Evolutionary conservation across 2,113 vertebrate genomes (phyloP), one percentile per base, ranked within the genome.

Genomic region (Dipodomys stephensi): DNA sequence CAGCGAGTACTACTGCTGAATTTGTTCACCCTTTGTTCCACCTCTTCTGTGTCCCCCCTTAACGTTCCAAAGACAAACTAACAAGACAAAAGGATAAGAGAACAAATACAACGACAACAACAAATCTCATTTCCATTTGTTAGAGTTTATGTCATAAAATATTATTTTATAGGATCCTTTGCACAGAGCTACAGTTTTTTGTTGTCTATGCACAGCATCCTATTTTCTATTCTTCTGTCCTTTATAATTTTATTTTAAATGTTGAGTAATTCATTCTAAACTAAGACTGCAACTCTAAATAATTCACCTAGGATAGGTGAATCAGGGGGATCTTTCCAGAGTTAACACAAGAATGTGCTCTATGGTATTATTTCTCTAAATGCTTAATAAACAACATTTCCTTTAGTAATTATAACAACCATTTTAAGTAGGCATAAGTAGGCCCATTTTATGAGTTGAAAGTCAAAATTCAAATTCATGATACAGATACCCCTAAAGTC

Each of bases 321-420:
- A 44, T 88, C 11, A 77, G 53, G 49, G 88, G 6, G 15, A 22
- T 88, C 64, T 95, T 90, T 88, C 79, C 57, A 88, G 44, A 76
- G 68, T 84, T 71, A 80, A 80, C 62, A 83, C 2, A 6, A 71
- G 22, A 74, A 9, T 67, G 44, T 12, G 85, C 78, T 85, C 85
- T 19, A 30, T 68, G 65, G 18, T 11, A n/a, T 81, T 77, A 84
- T 82, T 72, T 19, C 77, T 73, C 64, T 53, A 30, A 39, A 53
- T 78, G 74, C 12, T 62, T 86, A 84, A 62, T 46, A 93, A 91
- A 94, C 32, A 77, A 32, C 79, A 12, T 77, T 89, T 87, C 88
- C 74, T 28, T 83, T 86, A 60, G 81, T 80, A 39, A 87, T 82
- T 92, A 44, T 83, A 82, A 74, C 39, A 83, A 77, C 18, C 46